phyloP scores from a whole-genome alignment of 2,797 vertebrate genomes.

The Sebastes alutus region DNA sequence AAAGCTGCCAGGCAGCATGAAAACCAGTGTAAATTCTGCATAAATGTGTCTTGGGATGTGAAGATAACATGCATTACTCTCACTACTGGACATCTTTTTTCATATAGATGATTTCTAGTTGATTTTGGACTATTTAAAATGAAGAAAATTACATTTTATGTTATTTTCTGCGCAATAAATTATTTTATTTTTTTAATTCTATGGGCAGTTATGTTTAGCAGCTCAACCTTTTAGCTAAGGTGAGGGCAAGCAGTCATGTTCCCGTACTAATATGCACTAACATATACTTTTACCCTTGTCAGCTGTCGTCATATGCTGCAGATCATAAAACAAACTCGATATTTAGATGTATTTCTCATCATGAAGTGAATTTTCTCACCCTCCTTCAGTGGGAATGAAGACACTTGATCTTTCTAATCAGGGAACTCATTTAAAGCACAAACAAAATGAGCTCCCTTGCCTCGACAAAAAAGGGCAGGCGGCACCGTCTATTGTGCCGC shows the following conservation, averaged over 20 bases:
- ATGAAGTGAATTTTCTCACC: background rate
- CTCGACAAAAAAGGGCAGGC: conserved; percentile 40
- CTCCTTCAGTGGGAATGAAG: background rate
- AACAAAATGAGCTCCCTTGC: conserved; percentile 37
- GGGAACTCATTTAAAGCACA: conserved; percentile 38
- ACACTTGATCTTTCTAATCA: background rate
- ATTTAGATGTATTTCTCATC: background rate
- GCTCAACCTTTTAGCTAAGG: background rate
- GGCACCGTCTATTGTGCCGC: conserved; percentile 46
- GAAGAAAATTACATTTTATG: background rate
- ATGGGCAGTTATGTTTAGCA: background rate
- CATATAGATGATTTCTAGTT: background rate
- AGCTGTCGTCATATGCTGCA: background rate
- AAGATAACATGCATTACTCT: background rate
- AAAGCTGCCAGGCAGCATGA: background rate
- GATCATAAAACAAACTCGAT: background rate
- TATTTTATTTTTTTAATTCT: background rate
- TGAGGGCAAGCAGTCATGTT: background rate
- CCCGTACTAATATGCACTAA: too few species aligned
- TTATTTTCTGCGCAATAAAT: background rate
- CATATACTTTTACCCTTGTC: background rate
- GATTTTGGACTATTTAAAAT: background rate
- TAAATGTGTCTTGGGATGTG: background rate
- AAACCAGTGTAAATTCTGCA: background rate
- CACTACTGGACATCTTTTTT: background rate